phyloP scores from a whole-genome alignment of 1,140 invertebrate genomes.

The Caenorhabditis tropicalis region DNA sequence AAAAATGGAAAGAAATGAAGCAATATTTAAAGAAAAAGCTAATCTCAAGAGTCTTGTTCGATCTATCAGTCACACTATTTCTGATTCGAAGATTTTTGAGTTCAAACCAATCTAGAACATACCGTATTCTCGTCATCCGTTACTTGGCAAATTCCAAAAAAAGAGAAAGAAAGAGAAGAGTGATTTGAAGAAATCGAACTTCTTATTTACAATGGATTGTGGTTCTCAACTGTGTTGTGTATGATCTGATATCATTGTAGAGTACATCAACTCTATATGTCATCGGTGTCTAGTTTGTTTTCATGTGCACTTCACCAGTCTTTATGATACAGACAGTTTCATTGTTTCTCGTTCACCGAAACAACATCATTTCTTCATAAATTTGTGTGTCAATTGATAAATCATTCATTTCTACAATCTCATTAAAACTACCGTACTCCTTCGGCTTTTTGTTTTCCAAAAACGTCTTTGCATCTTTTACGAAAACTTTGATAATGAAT shows the following conservation, averaged over 20 bases:
- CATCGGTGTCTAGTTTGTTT: conserved; percentile 30
- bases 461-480: background rate
- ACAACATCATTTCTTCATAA: background rate
- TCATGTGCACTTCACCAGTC: background rate
- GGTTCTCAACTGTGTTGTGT: background rate
- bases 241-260: conserved; percentile 23
- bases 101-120: too few relatives aligned
- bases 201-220: too few relatives aligned
- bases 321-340: background rate
- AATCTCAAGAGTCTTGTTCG: too few relatives aligned
- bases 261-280: conserved; percentile 23
- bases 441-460: background rate
- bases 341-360: conserved; percentile 4
- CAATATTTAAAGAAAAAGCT: too few relatives aligned
- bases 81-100: too few relatives aligned
- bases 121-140: too few relatives aligned
- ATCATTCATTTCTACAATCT: background rate
- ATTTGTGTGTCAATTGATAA: conserved; percentile 1
- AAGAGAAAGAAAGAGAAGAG: too few relatives aligned
- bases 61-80: too few relatives aligned
- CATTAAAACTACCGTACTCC: conserved; percentile 29
- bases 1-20: too few relatives aligned
- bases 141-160: too few relatives aligned
- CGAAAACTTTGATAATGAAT: background rate
- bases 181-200: too few relatives aligned